phyloP scores from a whole-genome alignment of 2,797 vertebrate species.

The Coregonus suidteri region DNA sequence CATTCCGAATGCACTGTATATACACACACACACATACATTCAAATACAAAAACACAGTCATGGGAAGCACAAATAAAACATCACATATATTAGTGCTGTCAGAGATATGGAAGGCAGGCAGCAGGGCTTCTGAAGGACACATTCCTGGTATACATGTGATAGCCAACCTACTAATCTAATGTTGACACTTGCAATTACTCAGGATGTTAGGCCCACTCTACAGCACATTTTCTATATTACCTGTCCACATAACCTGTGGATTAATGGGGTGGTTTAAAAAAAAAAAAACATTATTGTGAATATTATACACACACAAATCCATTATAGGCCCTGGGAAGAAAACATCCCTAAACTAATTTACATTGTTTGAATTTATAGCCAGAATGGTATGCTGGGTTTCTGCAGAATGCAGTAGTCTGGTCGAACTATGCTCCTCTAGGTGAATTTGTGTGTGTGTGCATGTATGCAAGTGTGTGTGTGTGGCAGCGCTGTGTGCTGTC shows the following conservation, averaged over 20 bases:
- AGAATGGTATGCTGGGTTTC: background rate
- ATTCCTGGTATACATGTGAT: constrained; percentile 33
- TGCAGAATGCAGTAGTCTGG: constrained; percentile 6
- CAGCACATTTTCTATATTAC: constrained; percentile 44
- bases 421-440: background rate
- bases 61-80: too few species aligned
- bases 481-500: constrained; percentile 18
- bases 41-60: constrained; percentile 12
- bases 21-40: too few species aligned
- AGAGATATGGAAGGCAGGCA: constrained; percentile 26
- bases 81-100: constrained; percentile 65
- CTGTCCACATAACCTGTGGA: too few species aligned
- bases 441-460: constrained; percentile 14
- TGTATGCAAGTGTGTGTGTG: background rate
- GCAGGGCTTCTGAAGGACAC: constrained; percentile 6
- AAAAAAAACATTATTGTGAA: too few species aligned
- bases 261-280: too few species aligned
- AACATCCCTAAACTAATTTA: background rate
- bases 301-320: too few species aligned
- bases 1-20: too few species aligned
- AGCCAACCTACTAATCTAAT: constrained; percentile 41
- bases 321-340: background rate
- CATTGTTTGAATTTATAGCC: background rate
- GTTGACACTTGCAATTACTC: constrained; percentile 33
- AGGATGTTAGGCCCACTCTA: background rate